Base-by-base conservation (phyloP, 2,113 vertebrate genomes). In the Parotia lawesii region DNA sequence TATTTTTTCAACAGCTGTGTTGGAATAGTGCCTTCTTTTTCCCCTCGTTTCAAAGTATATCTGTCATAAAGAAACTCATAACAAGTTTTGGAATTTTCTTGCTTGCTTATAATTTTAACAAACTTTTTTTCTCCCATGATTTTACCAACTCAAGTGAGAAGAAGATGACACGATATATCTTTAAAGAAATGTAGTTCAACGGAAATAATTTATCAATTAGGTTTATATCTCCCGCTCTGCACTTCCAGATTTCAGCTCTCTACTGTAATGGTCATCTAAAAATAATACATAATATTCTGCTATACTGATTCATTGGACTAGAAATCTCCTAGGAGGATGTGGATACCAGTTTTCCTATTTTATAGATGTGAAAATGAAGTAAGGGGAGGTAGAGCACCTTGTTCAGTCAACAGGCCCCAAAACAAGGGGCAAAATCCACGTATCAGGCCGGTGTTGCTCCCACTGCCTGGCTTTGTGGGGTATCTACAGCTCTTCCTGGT, bases 21-120 rank as follows among this genome's bases (percentile, higher is more conserved):
- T 96, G 89, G 89, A 96, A 81, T 54, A 77, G 42, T 80, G 91
- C 91, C 93, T 94, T 90, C 84, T 84, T 89, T 95, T 24, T 0
- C 51, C 53, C 48, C 69, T 86, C 70, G 10, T 91, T 96, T 84
- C 76, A 87, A 92, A 89, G 56, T 56, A 84, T 48, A 71, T 77
- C 76, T 82, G 79, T 82, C 71, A 57, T 67, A 85, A 85, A 87
- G 84, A 65, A 76, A 57, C 31, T 67, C 24, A 27, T 48, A 51
- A 66, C 7, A 75, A 67, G 31, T 60, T 75, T 54, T 37, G 6
- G 67, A 53, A n/a, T 66, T 90, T 86, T 76, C 61, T 90, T 72
- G 44, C 44, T 75, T 85, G 56, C 24, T 78, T 76, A 50, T 38
- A 40, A 45, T 90, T 90, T 88, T 61, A 57, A 53, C 17, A 65